Base-by-base conservation (phyloP, 2,797 vertebrate genomes). In the Sciurus carolinensis region DNA sequence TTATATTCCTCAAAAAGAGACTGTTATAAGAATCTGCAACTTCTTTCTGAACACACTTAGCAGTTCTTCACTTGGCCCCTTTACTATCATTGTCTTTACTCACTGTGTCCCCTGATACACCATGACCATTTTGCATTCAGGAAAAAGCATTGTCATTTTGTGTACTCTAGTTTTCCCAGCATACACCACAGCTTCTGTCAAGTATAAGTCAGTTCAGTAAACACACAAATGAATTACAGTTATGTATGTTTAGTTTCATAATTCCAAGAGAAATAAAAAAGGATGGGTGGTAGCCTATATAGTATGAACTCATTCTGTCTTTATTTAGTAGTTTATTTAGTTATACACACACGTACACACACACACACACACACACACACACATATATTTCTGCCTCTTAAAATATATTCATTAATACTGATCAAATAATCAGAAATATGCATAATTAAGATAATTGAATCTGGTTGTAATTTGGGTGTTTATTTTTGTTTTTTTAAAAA, bases 191-290 rank as follows among this genome's bases (percentile, higher is more conserved):
- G 42, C n/a, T 81, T 91, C 71, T 95, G 47, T 24, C 26, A 90
- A 67, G 11, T 77, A 9, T 59, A 66, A 76, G 64, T 85, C 11
- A 88, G 4, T 96, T 81, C 3, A 30, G 2, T 44, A 24, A 86
- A 62, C 44, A 79, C 24, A 39, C 18, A 73, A 79, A 66, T 50
- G 20, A 69, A 72, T 81, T 88, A 71, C 3, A 88, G 15, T 36
- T 71, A n/a, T 73, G 26, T 83, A 22, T 82, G 82, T 44, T 91
- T 89, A 73, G 44, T 69, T 87, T 75, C 42, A 42, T 81, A 73
- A n/a, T 77, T 69, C 42, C 75, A 75, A 94, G 50, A 15, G 42
- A 72, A 95, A 81, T 92, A 76, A 77, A 95, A 87, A 50, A 73
- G 2, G 47, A n/a, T 67, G 22, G 26, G 5, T 92, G 33, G 26